These are phyloP conservation scores for Temnothorax rugatulus DNA, from an alignment of 2,888 invertebrate genomes.

Conservation along the genomic window DNA sequence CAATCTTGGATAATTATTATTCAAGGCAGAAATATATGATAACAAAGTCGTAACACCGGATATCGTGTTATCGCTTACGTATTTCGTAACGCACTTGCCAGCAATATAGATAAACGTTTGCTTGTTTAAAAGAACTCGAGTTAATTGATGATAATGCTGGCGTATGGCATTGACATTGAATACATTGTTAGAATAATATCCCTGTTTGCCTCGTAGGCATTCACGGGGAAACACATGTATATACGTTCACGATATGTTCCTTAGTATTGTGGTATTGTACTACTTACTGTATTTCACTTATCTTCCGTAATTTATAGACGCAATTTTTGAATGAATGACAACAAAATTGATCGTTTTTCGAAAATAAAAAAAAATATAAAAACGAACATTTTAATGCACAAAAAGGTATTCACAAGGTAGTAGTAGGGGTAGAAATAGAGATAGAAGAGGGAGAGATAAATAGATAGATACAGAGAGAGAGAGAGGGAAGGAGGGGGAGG, in stretches of 20 bases:
- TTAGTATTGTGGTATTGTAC: not conserved
- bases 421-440: not conserved
- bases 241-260: slow-evolving; percentile 1
- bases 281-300: not conserved
- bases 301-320: not conserved
- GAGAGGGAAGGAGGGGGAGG: too few species aligned
- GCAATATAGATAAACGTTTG: slow-evolving; percentile 34
- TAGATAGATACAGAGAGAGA: too few species aligned
- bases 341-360: not conserved
- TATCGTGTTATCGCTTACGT: slow-evolving; percentile 49
- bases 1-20: slow-evolving; percentile 41
- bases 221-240: not conserved
- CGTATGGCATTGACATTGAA: slow-evolving; percentile 59
- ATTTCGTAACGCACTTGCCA: slow-evolving; percentile 30
- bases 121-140: slow-evolving; percentile 49
- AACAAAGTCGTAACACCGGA: slow-evolving; percentile 42
- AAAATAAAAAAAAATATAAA: not conserved
- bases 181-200: slow-evolving; percentile 44
- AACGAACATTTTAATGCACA: not conserved
- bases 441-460: too few species aligned
- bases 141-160: slow-evolving; percentile 49
- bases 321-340: not conserved
- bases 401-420: not conserved
- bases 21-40: slow-evolving; percentile 21
- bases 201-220: slow-evolving; percentile 28